Evolutionary conservation across 2,888 invertebrate genomes (phyloP).

Genomic region (Caradrina clavipalpis): DNA sequence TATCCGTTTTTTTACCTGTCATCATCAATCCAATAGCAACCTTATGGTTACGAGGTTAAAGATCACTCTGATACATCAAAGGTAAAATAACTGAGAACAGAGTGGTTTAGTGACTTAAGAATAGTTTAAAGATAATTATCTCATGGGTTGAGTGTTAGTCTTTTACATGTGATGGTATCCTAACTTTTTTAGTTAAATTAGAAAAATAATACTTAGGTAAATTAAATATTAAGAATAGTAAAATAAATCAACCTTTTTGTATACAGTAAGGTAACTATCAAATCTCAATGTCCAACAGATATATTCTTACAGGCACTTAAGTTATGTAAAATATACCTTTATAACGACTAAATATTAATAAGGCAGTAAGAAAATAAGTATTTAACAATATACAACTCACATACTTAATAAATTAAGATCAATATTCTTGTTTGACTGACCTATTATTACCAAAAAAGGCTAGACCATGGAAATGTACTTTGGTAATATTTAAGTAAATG

Average conservation of each 20-base stretch:
- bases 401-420: slow-evolving; percentile 12
- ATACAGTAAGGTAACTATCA: slow-evolving; percentile 7
- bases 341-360: not conserved
- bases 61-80: not conserved
- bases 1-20: not conserved
- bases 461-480: slow-evolving; percentile 14
- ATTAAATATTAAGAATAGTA: not conserved
- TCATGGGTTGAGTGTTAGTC: slow-evolving; percentile 18
- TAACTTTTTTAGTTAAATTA: not conserved
- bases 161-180: not conserved
- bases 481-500: slow-evolving; percentile 16
- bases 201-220: not conserved
- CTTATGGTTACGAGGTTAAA: not conserved
- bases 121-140: slow-evolving; percentile 12
- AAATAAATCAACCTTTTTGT: slow-evolving; percentile 13
- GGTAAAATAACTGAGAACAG: not conserved
- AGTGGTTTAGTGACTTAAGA: not conserved
- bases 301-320: slow-evolving; percentile 3
- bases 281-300: slow-evolving; percentile 25
- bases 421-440: not conserved
- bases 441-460: slow-evolving; percentile 10
- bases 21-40: too few species aligned
- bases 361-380: slow-evolving; percentile 14
- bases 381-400: slow-evolving; percentile 12
- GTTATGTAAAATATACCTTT: not conserved